Percentiles rank a stretch among this genome's conserved stretches.
Evolutionary conservation across 2,888 invertebrate genomes (phyloP).

Genomic region (Epinotia brunnichana): DNA sequence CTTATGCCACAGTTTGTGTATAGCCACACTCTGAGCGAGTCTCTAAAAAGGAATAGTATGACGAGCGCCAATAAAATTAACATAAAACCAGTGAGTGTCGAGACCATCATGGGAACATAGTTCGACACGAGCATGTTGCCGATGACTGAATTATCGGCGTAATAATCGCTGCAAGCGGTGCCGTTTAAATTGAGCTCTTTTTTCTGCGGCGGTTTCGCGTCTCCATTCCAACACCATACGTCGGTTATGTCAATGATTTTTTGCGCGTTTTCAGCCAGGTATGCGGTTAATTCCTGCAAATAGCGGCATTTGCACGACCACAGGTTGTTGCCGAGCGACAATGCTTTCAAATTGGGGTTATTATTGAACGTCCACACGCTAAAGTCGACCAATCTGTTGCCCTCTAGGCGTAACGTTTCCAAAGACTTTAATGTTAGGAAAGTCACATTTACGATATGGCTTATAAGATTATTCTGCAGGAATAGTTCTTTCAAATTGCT

Average conservation of each 20-base stretch:
- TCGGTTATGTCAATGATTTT: conserved; percentile 91
- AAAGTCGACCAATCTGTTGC: conserved; percentile 91
- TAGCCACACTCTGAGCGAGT: conserved; percentile 93
- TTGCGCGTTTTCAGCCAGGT: conserved; percentile 91
- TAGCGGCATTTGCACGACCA: conserved; percentile 97
- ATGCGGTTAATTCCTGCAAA: conserved; percentile 91
- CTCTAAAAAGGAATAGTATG: conserved; percentile 92
- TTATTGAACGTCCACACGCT: conserved; percentile 90
- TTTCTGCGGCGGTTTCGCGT: conserved; percentile 88
- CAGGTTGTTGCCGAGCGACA: conserved; percentile 91
- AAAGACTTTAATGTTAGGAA: conserved; percentile 90
- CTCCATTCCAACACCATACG: conserved; percentile 91
- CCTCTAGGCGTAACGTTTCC: conserved; percentile 91
- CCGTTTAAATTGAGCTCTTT: conserved; percentile 92
- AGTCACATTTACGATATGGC: conserved; percentile 91
- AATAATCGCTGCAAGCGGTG: conserved; percentile 94
- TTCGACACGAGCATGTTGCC: conserved; percentile 92
- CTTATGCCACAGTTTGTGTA: conserved; percentile 94
- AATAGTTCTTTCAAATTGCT: conserved; percentile 91
- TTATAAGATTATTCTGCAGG: conserved; percentile 92
- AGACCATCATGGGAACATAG: conserved; percentile 92
- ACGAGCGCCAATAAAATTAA: conserved; percentile 90
- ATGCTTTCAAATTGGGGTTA: conserved; percentile 87
- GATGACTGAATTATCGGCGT: conserved; percentile 91
- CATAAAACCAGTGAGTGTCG: conserved; percentile 90